These are phyloP conservation scores for Argentina silus DNA, from an alignment of 2,797 vertebrate species.

Conservation along the genomic window DNA sequence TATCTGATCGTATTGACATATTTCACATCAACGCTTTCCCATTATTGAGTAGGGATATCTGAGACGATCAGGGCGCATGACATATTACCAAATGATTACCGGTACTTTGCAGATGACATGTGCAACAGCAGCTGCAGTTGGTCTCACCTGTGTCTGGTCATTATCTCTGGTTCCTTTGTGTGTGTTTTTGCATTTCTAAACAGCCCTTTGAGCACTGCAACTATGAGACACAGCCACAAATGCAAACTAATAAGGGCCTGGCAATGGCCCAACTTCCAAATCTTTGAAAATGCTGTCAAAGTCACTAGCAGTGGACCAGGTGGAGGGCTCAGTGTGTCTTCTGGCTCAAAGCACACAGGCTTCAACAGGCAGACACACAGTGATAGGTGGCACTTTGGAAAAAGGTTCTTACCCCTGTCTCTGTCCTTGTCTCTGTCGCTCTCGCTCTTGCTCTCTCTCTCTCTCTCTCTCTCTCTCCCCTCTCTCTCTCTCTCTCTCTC, in stretches of 20 bases:
- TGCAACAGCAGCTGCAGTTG: conserved; percentile 63
- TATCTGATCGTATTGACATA: neutral
- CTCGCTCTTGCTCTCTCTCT: neutral
- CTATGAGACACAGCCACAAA: conserved; percentile 53
- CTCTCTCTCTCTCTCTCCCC: neutral
- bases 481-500: neutral
- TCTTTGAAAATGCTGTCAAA: conserved; percentile 31
- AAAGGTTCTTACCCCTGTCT: neutral
- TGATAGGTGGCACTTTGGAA: neutral
- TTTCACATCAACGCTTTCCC: neutral
- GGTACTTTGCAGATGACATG: conserved; percentile 56
- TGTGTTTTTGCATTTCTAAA: conserved; percentile 70
- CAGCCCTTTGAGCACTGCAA: conserved; percentile 46
- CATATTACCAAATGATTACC: neutral
- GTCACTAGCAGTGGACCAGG: conserved; percentile 17
- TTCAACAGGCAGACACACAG: neutral
- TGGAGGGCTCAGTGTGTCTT: neutral
- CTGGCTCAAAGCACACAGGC: neutral
- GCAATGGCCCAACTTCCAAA: conserved; percentile 43
- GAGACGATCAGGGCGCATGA: neutral
- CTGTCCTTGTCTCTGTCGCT: neutral
- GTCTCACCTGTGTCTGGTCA: conserved; percentile 63
- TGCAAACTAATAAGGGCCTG: conserved; percentile 63
- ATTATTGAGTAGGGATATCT: neutral
- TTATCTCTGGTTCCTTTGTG: conserved; percentile 64